Evolutionary conservation across 2,113 vertebrate genomes (phyloP), one percentile per base, ranked within the genome.

Genomic region (Pygoscelis antarcticus): DNA sequence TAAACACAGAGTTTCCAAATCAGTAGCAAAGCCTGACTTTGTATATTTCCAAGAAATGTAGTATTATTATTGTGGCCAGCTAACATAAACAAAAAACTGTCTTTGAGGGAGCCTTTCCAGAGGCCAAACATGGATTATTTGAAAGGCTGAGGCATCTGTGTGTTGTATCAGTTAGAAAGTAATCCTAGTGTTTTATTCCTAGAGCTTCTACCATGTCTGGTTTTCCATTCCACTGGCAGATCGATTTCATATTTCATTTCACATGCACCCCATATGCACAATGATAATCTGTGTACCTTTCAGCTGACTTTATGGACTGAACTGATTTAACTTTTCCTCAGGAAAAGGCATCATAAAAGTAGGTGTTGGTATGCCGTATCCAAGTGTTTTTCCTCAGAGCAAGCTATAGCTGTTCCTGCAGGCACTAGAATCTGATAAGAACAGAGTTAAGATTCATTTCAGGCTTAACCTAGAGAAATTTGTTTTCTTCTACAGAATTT

Each of bases 271-370:
- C 70, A 85, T 83, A 86, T 64, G 70, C 66, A 80, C 81, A 72
- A 65, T 2, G 11, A 61, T 70, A 80, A 86, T 83, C 70, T 91
- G 87, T 90, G 66, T 62, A 74, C 91, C 87, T 87, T 96, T 85
- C 93, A 90, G 86, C 61, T 69, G 89, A 26, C 62, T 87, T 94
- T 90, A 79, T 95, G 52, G 61, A 87, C 78, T 77, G 84, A 94
- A 60, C 74, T 61, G 52, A 42, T 89, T 87, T 84, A 82, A 64
- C 86, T 96, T 92, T 84, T 96, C 83, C 69, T 40, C 83, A 76
- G 93, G 93, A 97, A 94, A 95, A 96, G 49, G 49, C 49, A 52
- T 38, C 89, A 80, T 95, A 94, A 96, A 96, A 58, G 3, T 58
- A 97, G 96, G 96, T 96, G 95, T 87, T 95, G 93, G 83, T 91